Evolutionary conservation across 1,140 invertebrate genomes (phyloP), one percentile per base, ranked within the genome.

Genomic region (Hycleus phaleratus): DNA sequence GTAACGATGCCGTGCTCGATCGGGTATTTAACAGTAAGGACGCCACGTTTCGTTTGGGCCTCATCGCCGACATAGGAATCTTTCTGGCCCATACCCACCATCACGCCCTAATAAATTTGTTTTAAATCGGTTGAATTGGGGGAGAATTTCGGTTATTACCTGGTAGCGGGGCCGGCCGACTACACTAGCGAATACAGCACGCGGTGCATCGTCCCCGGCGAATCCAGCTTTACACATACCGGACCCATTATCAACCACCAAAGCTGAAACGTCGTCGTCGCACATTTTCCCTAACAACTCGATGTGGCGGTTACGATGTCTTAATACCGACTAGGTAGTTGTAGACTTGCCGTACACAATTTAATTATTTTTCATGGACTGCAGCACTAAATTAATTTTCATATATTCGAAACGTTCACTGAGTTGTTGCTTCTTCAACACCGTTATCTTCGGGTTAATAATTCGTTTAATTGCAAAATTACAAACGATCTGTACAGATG

Each of bases 1-100:
- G 91, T 95, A 72, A 95, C 88, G 76, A 95, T 93, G 68, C 92
- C 92, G 81, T 95, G 91, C 75, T 95, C 91, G 79, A 95, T 91
- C 62, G 93, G 93, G 80, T 94, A 95, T 76, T 92, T 92, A 64
- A 96, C 77, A 60, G 88, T 93, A 65, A 94, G 84, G 79, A 93
- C 93, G 81, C 89, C 88, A 82, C 88, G 82, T 79, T 93, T 93
- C 81, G 84, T 88, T 77, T 93, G 88, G 66, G 93, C 93, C 78
- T 96, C 92, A 78, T 96, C 92, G 66, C 91, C 92, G 40, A 96
- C 89, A 71, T 90, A 93, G 66, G 78, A 79, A 56, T 72, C 75
- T 72, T 94, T 95, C 77, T 95, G 92, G 59, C 92, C 92, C 91
- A 95, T 95, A 78, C 92, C 93, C 63, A 95, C 91, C 92, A 95